Evolutionary conservation across 1,140 invertebrate species (phyloP), one percentile per base, ranked within the genome.

Genomic region (Chrysomallon squamiferum): DNA sequence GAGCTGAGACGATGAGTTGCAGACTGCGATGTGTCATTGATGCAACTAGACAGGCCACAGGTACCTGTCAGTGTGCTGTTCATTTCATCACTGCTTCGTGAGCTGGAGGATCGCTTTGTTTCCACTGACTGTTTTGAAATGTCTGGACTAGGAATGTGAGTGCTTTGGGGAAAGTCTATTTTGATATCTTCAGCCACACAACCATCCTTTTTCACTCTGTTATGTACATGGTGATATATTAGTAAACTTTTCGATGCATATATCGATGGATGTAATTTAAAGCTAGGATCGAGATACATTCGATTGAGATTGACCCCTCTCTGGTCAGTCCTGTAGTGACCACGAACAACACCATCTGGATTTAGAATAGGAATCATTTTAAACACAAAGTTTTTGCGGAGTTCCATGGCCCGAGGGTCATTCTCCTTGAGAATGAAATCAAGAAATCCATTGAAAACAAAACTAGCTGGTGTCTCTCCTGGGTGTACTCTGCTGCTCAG

Each of bases 341-440:
- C 95, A 57, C 89, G 87, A n/a, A 90, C 90, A 1, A 96, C 95
- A 7, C 95, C 95, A 83, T 97, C 95, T 1, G 95, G 95, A 86
- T 97, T 97, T 54, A 97, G 86, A 88, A 96, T 93, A 2, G 95
- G 95, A 65, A 97, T 92, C 71, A 97, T 85, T 86, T 97, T 96
- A 86, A 97, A 96, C 57, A 97, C 93, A 86, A 95, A 97, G 81
- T 93, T 57, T 93, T 79, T 75, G 22, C 85, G 71, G 30, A 86
- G 69, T 54, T 78, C 65, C 50, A 69, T 70, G 29, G 85, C 78
- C 65, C 85, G 74, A 41, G 77, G 75, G 63, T 87, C 85, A 64
- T 85, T 78, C 62, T 80, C 75, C 63, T 79, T 68, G 9, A 86
- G 60, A 45, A 87, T 81, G 54, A 87, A 86, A 13, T 86, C 80